A percentile compares a stretch with the other conserved stretches of the same genome.
Evolutionary conservation across 2,888 invertebrate species (phyloP).

Genomic region (Keiferia lycopersicella): DNA sequence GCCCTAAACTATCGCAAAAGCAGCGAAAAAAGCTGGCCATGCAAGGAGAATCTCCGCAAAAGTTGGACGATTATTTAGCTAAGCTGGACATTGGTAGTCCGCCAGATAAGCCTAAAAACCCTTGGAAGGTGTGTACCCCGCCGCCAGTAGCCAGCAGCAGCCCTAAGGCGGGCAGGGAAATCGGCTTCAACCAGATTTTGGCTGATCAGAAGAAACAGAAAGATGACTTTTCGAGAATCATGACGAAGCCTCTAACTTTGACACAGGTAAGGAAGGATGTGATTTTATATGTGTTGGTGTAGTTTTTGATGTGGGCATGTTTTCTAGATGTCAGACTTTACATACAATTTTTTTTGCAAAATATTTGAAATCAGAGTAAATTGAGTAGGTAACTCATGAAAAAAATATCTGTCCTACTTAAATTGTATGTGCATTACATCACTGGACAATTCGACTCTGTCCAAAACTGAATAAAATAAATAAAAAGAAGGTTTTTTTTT

Average conservation of each 20-base stretch:
- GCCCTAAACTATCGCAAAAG: slow-evolving; percentile 84
- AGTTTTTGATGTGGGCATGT: too few species aligned
- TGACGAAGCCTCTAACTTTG: slow-evolving; percentile 86
- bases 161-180: slow-evolving; percentile 55
- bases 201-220: slow-evolving; percentile 87
- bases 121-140: slow-evolving; percentile 63
- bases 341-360: too few species aligned
- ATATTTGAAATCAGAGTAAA: too few species aligned
- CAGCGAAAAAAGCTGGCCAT: slow-evolving; percentile 82
- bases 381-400: too few species aligned
- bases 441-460: too few species aligned
- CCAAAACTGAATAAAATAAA: background rate
- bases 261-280: slow-evolving; percentile 83
- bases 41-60: slow-evolving; percentile 61
- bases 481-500: slow-evolving; percentile 40
- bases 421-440: too few species aligned
- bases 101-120: slow-evolving; percentile 75
- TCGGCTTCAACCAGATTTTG: slow-evolving; percentile 82
- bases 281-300: background rate
- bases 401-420: too few species aligned
- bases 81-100: slow-evolving; percentile 57
- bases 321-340: too few species aligned
- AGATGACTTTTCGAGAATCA: slow-evolving; percentile 85
- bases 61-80: slow-evolving; percentile 54
- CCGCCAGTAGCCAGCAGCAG: slow-evolving; percentile 60